phyloP scores from a whole-genome alignment of 2,113 vertebrate species.

The Plestiodon gilberti region DNA sequence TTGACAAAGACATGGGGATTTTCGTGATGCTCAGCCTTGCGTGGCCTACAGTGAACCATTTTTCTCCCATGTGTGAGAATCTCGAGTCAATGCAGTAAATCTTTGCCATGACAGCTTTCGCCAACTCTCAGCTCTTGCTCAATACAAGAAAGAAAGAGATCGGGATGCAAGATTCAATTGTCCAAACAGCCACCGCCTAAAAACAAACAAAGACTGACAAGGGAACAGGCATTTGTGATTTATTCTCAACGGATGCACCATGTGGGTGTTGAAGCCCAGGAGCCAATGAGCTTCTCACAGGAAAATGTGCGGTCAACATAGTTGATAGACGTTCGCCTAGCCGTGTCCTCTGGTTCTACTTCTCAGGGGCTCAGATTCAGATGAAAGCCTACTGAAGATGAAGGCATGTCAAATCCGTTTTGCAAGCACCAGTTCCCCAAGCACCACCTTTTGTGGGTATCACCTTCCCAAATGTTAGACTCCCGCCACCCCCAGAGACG shows the following conservation, averaged over 20 bases:
- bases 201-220: slow-evolving; percentile 28
- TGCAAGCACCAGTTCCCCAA: no score
- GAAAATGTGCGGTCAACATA: no score
- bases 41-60: background rate
- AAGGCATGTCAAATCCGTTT: no score
- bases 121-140: slow-evolving; percentile 21
- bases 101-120: slow-evolving; percentile 42
- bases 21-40: background rate
- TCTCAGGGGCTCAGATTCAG: no score
- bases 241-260: background rate
- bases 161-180: slow-evolving; percentile 7
- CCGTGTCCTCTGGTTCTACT: no score
- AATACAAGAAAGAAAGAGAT: background rate
- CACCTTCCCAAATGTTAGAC: no score
- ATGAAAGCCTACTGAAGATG: no score
- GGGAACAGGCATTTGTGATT: background rate
- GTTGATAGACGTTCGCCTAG: no score
- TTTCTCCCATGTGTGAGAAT: slow-evolving; percentile 10
- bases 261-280: no score
- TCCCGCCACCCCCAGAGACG: no score
- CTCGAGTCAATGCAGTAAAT: slow-evolving; percentile 24
- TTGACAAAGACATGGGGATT: background rate
- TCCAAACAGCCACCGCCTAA: slow-evolving; percentile 18
- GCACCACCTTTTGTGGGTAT: no score
- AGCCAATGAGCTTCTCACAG: no score